These are phyloP conservation scores for Hestina assimilis DNA, from an alignment of 1,140 invertebrate species.

Conservation along the genomic window DNA sequence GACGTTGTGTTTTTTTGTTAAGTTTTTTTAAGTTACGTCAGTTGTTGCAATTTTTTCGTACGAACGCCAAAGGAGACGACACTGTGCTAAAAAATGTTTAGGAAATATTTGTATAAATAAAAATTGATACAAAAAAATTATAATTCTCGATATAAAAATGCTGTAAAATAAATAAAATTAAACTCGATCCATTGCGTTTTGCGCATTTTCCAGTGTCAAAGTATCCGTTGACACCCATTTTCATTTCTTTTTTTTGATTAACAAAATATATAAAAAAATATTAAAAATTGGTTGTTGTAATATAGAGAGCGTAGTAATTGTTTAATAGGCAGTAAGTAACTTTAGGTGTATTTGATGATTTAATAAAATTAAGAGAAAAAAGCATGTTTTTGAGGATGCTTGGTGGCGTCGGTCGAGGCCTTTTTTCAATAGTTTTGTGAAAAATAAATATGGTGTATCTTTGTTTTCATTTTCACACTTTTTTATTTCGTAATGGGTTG, in stretches of 20 bases:
- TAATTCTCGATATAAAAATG: constrained; percentile 52
- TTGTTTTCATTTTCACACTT: constrained; percentile 33
- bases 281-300: constrained; percentile 60
- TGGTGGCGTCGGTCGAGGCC: constrained; percentile 35
- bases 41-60: constrained; percentile 66
- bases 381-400: constrained; percentile 44
- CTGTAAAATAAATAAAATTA: constrained; percentile 37
- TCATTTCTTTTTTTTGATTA: constrained; percentile 28
- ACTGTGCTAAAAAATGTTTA: constrained; percentile 46
- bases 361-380: constrained; percentile 39
- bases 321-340: constrained; percentile 28
- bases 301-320: constrained; percentile 41
- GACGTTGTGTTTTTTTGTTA: constrained; percentile 60
- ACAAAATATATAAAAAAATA: constrained; percentile 29
- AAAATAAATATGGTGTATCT: constrained; percentile 36
- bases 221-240: constrained; percentile 29
- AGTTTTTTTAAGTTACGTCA: constrained; percentile 53
- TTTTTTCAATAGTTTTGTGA: constrained; percentile 15
- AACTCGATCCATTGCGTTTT: constrained; percentile 6
- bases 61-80: constrained; percentile 68
- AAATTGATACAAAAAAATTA: constrained; percentile 69
- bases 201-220: constrained; percentile 33
- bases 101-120: constrained; percentile 67
- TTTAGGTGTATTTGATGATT: constrained; percentile 41
- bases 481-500: constrained; percentile 7